Percentiles rank a stretch among this genome's conserved stretches.
phyloP scores from a whole-genome alignment of 2,113 vertebrate genomes.

The Chauna torquata region DNA sequence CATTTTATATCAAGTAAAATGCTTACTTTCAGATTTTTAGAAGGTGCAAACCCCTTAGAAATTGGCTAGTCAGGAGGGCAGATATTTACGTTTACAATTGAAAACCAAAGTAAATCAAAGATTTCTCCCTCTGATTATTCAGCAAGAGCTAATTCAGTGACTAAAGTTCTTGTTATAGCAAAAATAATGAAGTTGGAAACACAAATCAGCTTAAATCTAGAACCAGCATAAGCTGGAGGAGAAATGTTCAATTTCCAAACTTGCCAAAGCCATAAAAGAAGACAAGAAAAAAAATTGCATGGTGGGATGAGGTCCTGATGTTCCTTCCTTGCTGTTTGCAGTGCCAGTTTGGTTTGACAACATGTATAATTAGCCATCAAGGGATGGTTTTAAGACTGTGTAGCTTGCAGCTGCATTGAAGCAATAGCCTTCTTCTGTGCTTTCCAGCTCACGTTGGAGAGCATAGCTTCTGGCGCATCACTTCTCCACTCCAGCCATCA shows the following conservation, averaged over 20 bases:
- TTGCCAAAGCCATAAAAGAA: not conserved
- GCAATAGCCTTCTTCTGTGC: not conserved
- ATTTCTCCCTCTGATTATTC: not conserved
- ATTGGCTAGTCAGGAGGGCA: not conserved
- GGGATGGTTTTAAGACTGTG: no score
- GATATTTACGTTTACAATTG: no score
- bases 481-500: not conserved
- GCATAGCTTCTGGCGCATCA: not conserved
- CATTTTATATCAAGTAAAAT: not conserved
- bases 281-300: not conserved
- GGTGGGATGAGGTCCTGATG: no score
- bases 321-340: not conserved
- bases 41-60: not conserved
- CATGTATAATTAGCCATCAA: not conserved
- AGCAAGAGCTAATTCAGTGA: not conserved
- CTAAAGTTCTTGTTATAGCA: no score
- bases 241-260: not conserved
- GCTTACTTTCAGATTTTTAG: not conserved
- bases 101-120: not conserved
- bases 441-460: not conserved
- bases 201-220: not conserved
- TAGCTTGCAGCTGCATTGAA: not conserved
- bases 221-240: not conserved
- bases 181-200: not conserved
- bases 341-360: not conserved